Conservation (phyloP, 2,888 invertebrate species). For the Polydrusus pterygomalis region DNA sequence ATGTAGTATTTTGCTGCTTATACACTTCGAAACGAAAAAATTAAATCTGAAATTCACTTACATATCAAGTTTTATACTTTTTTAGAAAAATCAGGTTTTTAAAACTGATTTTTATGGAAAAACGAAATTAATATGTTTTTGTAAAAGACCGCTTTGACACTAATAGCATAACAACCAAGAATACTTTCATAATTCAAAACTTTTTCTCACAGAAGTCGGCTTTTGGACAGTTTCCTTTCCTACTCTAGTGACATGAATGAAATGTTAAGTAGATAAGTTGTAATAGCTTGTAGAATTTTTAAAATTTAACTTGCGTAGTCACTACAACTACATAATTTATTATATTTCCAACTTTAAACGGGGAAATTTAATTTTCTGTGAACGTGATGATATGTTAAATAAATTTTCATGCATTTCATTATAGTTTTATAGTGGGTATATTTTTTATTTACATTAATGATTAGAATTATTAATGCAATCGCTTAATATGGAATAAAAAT, state of each 20-base stretch:
- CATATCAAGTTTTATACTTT: too few species aligned
- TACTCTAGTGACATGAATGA: conserved; percentile 33
- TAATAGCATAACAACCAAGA: conserved; percentile 41
- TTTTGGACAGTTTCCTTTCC: conserved; percentile 5
- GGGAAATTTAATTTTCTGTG: conserved; percentile 33
- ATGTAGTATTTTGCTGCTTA: too few species aligned
- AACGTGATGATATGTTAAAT: conserved; percentile 27
- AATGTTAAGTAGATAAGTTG: conserved; percentile 41
- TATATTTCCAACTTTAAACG: background rate
- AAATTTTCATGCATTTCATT: background rate
- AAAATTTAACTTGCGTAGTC: conserved; percentile 7
- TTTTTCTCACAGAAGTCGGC: conserved; percentile 41
- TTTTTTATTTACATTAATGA: background rate
- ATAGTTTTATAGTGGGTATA: background rate
- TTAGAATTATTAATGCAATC: too few species aligned
- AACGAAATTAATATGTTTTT: conserved; percentile 16
- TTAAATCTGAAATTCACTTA: too few species aligned
- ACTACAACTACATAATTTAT: too few species aligned
- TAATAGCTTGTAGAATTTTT: conserved; percentile 36
- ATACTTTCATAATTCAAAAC: conserved; percentile 41
- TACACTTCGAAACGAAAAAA: too few species aligned
- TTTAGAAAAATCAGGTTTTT: background rate
- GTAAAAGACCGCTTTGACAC: conserved; percentile 31
- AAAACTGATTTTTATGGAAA: conserved; percentile 4
- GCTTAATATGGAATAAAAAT: too few species aligned